These are phyloP conservation scores for Maccullochella peelii DNA, from an alignment of 2,113 vertebrate genomes.

Conservation along the genomic window DNA sequence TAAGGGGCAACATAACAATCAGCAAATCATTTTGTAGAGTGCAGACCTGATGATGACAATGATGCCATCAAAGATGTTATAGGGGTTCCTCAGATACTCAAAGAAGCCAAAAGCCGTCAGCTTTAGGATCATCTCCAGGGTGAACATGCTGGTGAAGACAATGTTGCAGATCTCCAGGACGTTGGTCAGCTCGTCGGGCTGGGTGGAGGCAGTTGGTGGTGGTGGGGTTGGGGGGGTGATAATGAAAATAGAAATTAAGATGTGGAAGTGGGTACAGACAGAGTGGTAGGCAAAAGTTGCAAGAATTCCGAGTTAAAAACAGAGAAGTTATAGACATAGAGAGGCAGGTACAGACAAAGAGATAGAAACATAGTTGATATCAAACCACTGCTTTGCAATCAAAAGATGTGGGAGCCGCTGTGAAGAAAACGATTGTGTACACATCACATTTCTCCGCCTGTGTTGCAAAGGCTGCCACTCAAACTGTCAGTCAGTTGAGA, in stretches of 20 bases:
- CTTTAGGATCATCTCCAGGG: slow-evolving; percentile 98
- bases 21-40: not conserved
- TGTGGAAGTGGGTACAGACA: not conserved
- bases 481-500: slow-evolving; percentile 56
- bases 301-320: slow-evolving; percentile 16
- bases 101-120: slow-evolving; percentile 96
- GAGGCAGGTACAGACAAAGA: slow-evolving; percentile 17
- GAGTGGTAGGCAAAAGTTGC: not conserved
- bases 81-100: slow-evolving; percentile 95
- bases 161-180: slow-evolving; percentile 98
- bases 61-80: slow-evolving; percentile 98
- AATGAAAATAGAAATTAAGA: not conserved
- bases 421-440: slow-evolving; percentile 15
- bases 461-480: slow-evolving; percentile 53
- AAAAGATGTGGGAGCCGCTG: slow-evolving; percentile 27
- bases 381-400: slow-evolving; percentile 35
- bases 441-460: slow-evolving; percentile 19
- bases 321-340: not conserved
- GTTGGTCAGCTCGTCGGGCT: slow-evolving; percentile 97
- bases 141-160: slow-evolving; percentile 99
- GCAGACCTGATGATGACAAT: slow-evolving; percentile 98
- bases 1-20: not conserved
- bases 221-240: not conserved
- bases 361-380: slow-evolving; percentile 26
- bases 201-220: not conserved